phyloP scores from a whole-genome alignment of 2,113 vertebrate species.

The Peucedramus taeniatus region DNA sequence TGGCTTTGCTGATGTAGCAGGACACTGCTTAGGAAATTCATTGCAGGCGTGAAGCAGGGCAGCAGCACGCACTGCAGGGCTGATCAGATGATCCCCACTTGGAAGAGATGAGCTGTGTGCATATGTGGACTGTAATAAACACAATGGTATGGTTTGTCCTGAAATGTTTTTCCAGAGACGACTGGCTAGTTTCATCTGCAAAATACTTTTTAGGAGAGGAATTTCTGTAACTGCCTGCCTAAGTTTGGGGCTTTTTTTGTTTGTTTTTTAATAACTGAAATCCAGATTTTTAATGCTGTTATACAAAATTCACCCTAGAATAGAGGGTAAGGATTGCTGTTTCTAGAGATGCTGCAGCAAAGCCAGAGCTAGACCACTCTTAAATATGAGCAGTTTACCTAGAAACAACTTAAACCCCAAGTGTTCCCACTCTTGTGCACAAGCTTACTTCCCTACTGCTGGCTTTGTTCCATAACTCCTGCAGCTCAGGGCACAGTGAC shows the following conservation, averaged over 20 bases:
- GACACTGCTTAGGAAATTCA: not conserved
- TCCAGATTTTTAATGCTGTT: not conserved
- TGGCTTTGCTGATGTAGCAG: not conserved
- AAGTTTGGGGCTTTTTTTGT: no score
- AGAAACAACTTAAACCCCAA: not conserved
- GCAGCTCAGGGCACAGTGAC: not conserved
- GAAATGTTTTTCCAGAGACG: constrained; percentile 6
- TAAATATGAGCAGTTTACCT: not conserved
- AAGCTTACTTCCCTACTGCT: not conserved
- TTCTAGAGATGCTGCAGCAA: not conserved
- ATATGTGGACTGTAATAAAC: not conserved
- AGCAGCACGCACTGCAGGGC: not conserved
- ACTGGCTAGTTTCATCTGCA: not conserved
- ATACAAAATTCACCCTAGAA: not conserved
- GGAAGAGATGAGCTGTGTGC: not conserved
- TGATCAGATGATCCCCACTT: not conserved
- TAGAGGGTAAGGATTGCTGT: not conserved
- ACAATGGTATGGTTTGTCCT: not conserved
- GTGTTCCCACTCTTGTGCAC: not conserved
- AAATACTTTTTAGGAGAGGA: constrained; percentile 4
- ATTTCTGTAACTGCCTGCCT: not conserved
- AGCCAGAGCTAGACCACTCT: not conserved
- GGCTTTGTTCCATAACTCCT: not conserved
- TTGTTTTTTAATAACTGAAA: not conserved
- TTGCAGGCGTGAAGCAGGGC: not conserved